Conservation (phyloP, 2,113 vertebrate genomes). For the Atherinomorus stipes region DNA sequence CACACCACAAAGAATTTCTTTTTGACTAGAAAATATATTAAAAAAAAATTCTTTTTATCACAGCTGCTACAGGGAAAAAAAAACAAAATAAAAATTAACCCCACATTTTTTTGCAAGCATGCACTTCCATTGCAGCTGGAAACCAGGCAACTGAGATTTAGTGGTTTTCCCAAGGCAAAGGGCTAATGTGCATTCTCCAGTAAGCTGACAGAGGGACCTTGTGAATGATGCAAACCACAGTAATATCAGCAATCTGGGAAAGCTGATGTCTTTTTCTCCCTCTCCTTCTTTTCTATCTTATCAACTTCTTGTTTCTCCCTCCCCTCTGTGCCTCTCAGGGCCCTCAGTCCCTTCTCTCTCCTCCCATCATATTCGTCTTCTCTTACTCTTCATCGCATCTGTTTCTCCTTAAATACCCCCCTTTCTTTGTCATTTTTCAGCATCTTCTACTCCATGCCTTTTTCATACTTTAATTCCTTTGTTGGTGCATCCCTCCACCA, state of each 20-base stretch:
- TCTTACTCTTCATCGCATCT: conserved; percentile 8
- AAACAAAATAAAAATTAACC: neutral
- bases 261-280: conserved; percentile 26
- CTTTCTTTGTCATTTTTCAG: conserved; percentile 25
- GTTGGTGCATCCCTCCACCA: conserved; percentile 18
- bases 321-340: conserved; percentile 52
- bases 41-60: neutral
- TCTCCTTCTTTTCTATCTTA: conserved; percentile 40
- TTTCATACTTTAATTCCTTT: conserved; percentile 19
- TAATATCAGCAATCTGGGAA: conserved; percentile 67
- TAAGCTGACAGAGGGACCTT: conserved; percentile 19
- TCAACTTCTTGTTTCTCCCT: conserved; percentile 61
- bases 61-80: neutral
- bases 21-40: neutral
- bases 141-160: conserved; percentile 22
- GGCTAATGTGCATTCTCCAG: conserved; percentile 40
- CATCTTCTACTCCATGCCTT: neutral
- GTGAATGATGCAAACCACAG: conserved; percentile 73
- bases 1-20: neutral
- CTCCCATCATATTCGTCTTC: conserved; percentile 21
- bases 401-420: conserved; percentile 28
- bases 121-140: conserved; percentile 9
- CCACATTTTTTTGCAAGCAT: neutral
- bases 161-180: conserved; percentile 44
- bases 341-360: conserved; percentile 33